Base-by-base conservation (phyloP, 1,140 invertebrate genomes). In the Euwallacea similis region DNA sequence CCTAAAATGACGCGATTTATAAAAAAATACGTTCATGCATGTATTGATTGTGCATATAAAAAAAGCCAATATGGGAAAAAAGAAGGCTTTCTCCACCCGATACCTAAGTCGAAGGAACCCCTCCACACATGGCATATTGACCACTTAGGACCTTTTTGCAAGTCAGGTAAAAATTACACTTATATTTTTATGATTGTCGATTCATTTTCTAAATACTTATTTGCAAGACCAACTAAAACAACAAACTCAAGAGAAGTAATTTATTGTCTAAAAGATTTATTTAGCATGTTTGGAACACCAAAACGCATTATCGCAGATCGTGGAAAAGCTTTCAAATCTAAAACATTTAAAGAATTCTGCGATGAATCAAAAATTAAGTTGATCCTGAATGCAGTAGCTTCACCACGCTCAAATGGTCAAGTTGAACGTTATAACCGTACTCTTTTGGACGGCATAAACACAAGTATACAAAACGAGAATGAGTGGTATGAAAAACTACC, bases 31-130 rank as follows among this genome's bases (percentile, higher is more conserved):
- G 63, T 70, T 2, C 7, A 10, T 0, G 47, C 50, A 11, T 74
- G 69, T 53, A 0, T 72, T 44, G 16, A 62, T 58, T 74, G 73
- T 44, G 56, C 43, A 10, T 74, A 15, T 63, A 54, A 55, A n/a
- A 63, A 55, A 2, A 8, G 42, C 0, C 21, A 63, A 7, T 54
- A 58, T 66, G 70, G 59, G 47, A 71, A 9, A 56, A 54, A 66
- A 9, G n/a, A 66, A 41, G 47, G 64, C 1, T 56, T 56, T 42
- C 33, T 42, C 2, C 43, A 56, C 41, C 55, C 64, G 3, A 66
- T 66, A 16, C 7, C 10, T 44, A 63, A 63, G n/a, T 7, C 44
- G 8, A 33, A 2, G 0, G 21, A 15, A 11, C 61, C 64, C 0
- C 8, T 58, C 9, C 6, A 2, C n/a, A 6, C 53, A 3, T 56